phyloP scores from a whole-genome alignment of 1,140 invertebrate genomes.

The Octopus sinensis region DNA sequence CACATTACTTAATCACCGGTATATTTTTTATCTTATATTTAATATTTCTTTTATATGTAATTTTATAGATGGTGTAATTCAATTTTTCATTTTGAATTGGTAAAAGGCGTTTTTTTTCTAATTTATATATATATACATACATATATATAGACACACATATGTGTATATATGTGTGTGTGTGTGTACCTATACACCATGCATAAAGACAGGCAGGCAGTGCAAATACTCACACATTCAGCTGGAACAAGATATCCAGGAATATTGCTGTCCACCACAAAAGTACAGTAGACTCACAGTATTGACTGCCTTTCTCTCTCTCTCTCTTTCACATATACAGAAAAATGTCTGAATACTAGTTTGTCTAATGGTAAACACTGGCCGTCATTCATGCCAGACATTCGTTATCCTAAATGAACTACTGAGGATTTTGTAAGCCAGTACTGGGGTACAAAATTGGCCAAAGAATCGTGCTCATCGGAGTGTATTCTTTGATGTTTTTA shows the following conservation, averaged over 20 bases:
- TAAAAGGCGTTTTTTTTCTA: too few relatives aligned
- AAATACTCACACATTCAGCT: too few relatives aligned
- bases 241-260: background rate
- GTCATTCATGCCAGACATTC: background rate
- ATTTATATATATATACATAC: too few relatives aligned
- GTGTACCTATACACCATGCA: too few relatives aligned
- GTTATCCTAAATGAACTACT: background rate
- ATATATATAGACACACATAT: too few relatives aligned
- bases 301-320: background rate
- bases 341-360: background rate
- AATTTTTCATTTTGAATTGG: too few relatives aligned
- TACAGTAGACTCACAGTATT: background rate
- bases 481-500: conserved; percentile 3
- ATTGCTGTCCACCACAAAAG: background rate
- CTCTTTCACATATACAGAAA: background rate
- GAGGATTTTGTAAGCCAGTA: background rate
- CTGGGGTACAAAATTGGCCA: background rate
- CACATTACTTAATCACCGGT: too few relatives aligned
- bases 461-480: background rate
- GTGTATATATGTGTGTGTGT: too few relatives aligned
- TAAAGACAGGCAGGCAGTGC: too few relatives aligned
- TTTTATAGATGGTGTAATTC: too few relatives aligned
- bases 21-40: too few relatives aligned
- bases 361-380: background rate
- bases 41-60: too few relatives aligned